Percentiles rank a stretch among this genome's conserved stretches.
Evolutionary conservation across 2,888 invertebrate genomes (phyloP).

Genomic region (Lobophora halterata): DNA sequence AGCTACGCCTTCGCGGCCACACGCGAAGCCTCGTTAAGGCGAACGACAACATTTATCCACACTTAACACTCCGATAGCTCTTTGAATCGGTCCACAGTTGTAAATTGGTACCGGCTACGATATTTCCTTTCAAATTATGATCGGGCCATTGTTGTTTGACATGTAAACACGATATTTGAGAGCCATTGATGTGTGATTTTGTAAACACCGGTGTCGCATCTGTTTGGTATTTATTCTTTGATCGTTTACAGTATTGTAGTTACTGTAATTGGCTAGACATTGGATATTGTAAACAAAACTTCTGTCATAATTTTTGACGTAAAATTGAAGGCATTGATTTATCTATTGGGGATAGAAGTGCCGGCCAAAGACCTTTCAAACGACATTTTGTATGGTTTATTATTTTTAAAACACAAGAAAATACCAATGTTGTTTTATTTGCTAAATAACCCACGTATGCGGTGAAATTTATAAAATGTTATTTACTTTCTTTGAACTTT

Average conservation of each 20-base stretch:
- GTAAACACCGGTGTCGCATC: slow-evolving; percentile 16
- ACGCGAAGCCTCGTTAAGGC: slow-evolving; percentile 59
- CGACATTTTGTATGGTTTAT: too few species aligned
- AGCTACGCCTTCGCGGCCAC: slow-evolving; percentile 45
- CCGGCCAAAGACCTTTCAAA: too few species aligned
- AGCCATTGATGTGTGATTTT: slow-evolving; percentile 19
- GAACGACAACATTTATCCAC: slow-evolving; percentile 65
- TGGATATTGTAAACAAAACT: too few species aligned
- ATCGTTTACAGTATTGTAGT: not conserved
- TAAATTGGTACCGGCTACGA: slow-evolving; percentile 29
- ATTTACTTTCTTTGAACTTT: too few species aligned
- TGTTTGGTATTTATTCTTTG: slow-evolving; percentile 13
- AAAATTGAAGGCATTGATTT: too few species aligned
- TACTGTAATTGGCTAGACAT: too few species aligned
- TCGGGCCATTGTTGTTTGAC: slow-evolving; percentile 34
- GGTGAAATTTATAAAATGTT: too few species aligned
- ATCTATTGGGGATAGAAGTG: too few species aligned
- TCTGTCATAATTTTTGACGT: too few species aligned
- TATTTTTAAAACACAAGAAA: too few species aligned
- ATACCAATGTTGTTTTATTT: not conserved
- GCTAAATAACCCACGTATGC: too few species aligned
- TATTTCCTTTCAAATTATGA: slow-evolving; percentile 31
- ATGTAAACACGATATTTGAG: slow-evolving; percentile 36
- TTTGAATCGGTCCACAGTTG: slow-evolving; percentile 32
- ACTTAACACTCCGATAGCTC: slow-evolving; percentile 36